Base-by-base conservation (phyloP, 1,140 invertebrate species). In the Drosophila micromelanica region DNA sequence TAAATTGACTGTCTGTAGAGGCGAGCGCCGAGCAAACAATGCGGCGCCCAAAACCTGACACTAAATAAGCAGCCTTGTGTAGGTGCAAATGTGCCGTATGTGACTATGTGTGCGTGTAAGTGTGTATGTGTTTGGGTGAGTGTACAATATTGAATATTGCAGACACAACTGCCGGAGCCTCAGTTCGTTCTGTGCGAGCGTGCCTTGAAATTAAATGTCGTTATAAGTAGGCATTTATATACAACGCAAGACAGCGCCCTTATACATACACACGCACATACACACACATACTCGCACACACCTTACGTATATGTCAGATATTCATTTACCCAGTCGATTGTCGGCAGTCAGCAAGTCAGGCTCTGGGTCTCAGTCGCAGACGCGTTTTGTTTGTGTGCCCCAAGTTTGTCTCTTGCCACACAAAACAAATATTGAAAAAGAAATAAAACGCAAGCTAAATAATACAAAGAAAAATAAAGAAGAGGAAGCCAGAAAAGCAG, bases 161-260 rank as follows among this genome's bases (percentile, higher is more conserved):
- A 80, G 79, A 70, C 75, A 80, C 74, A 77, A 69, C 70, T 63
- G 64, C 49, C 56, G 62, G 32, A 40, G 46, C 45, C 62, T 63
- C 68, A 42, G 46, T 73, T 72, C 70, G 70, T 69, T 38, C 69
- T 60, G 48, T 71, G 76, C 57, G 75, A 78, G 84, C 84, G 84
- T 89, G 84, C 84, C 55, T 80, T 84, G 84, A 89, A 89, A 89
- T 89, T 89, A 89, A 89, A 89, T 89, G 79, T 87, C 73, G 72
- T 89, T 87, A 87, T 86, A 86, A 87, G 82, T 87, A 86, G 82
- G 82, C 82, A 86, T 86, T 86, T 87, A 87, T 86, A 86, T 87
- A 87, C 84, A 87, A 68, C 55, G 67, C 40, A 67, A 78, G 64
- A 37, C 70, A 73, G n/a, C 15, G 40, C 20, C 38, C 46, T 27